Base-by-base conservation (phyloP, 2,797 vertebrate genomes). In the Apogon hyalosoma region DNA sequence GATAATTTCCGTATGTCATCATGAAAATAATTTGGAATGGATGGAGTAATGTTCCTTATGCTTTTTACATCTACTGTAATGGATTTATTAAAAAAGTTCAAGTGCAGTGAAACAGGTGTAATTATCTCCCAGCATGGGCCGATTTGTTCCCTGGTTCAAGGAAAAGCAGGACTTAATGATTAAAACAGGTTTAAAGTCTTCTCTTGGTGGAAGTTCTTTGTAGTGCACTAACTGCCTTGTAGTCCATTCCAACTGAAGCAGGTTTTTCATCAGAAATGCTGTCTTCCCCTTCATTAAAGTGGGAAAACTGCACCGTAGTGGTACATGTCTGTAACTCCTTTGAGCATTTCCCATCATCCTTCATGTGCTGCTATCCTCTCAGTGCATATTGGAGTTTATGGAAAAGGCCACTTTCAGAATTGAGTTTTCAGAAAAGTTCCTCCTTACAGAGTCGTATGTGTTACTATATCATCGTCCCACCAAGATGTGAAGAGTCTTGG, bases 231-330 rank as follows among this genome's bases (percentile, higher is more conserved):
- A 43, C 47, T 15, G 43, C 14, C 1, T 67, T 42, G 39, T 45
- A 56, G 62, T 80, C 18, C 18, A 36, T 59, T 73, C 55, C 63
- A 24, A 73, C 10, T 73, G 62, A 80, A 75, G 73, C 49, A 48
- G 52, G 47, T 33, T 82, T 73, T 70, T 72, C 64, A 82, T 87
- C 69, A 84, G 68, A 77, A 70, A 80, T 73, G 62, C 71, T 0
- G 24, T 39, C 61, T 65, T 71, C 63, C 1, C 18, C 33, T 63
- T 78, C 60, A 62, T 80, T 67, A 81, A 15, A 53, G 45, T 12
- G 49, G 19, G 13, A 45, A 45, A 59, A 62, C 42, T 12, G 38
- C 64, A 15, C 36, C 65, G 36, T 57, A 13, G 74, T 19, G 59
- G 31, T 16, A 14, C 36, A 49, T 2, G 52, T 39, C 52, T 69